Base-by-base conservation (phyloP, 2,113 vertebrate species). In the Diphyllodes magnificus region DNA sequence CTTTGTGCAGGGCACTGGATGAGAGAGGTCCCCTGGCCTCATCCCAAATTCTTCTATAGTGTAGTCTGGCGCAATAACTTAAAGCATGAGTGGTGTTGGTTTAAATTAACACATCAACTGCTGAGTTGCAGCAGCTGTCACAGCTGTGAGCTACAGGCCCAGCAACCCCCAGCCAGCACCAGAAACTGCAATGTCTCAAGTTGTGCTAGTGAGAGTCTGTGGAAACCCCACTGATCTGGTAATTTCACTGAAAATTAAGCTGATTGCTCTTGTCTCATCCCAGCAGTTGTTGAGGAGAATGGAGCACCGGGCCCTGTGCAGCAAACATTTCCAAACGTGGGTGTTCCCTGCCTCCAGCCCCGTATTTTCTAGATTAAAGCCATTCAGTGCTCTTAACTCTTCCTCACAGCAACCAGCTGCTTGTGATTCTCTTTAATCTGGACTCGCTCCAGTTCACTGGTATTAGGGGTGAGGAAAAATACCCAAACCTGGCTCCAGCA, bases 51-150 rank as follows among this genome's bases (percentile, higher is more conserved):
- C n/a, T 76, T 69, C 50, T 18, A 0, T 13, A 40, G 49, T 2
- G 1, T 13, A 14, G 39, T 51, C 65, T 87, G 40, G 49, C 0
- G 0, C 57, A 82, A 49, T 64, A 85, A 56, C 49, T 76, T 53
- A 86, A 65, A 72, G 63, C 63, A 23, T 6, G 28, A 95, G 45
- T 35, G 59, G 28, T 39, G 44, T n/a, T 90, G 64, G 73, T 90
- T 93, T 91, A 91, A 92, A 93, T 89, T 78, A 81, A 93, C 76
- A 83, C 68, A 77, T 86, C 83, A 49, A 44, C 63, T 94, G 60
- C 91, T 95, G 92, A 93, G 75, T 7, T 75, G 70, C 79, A 92
- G 85, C 79, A 79, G 75, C 75, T 94, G 91, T 42, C 79, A 82
- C 44, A 87, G 88, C 70, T 70, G 86, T 61, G 40, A 65, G 59